Conservation (phyloP, 2,113 vertebrate genomes). For the Cololabis saira region DNA sequence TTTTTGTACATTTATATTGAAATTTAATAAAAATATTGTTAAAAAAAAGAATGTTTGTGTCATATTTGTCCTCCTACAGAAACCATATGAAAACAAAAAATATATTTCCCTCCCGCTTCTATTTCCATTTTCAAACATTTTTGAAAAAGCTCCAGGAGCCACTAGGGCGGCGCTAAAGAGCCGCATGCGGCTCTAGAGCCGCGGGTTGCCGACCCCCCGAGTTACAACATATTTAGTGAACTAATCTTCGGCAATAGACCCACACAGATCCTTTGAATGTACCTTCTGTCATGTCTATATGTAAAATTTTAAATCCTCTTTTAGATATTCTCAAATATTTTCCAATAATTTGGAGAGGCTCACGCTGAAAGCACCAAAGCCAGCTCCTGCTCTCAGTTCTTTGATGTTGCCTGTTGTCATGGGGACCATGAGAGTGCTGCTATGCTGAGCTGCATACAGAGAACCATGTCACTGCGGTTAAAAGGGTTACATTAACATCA, state of each 20-base stretch:
- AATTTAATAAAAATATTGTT: no score
- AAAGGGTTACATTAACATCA: constrained; percentile 65
- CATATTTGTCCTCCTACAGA: no score
- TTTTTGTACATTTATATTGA: no score
- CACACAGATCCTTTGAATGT: background rate
- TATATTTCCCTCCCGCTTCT: no score
- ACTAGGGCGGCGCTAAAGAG: no score
- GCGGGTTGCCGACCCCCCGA: no score
- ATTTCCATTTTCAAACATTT: no score
- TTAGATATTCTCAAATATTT: background rate
- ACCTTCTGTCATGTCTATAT: background rate
- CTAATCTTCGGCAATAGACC: constrained; percentile 4
- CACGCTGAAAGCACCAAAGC: constrained; percentile 3
- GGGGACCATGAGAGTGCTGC: constrained; percentile 28
- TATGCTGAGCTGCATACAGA: constrained; percentile 50
- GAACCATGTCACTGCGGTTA: constrained; percentile 54
- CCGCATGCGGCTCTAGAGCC: no score
- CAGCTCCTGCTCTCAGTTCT: constrained; percentile 25
- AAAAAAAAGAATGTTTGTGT: no score
- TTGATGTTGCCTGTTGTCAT: constrained; percentile 64
- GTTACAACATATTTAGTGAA: constrained; percentile 6
- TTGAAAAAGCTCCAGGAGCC: no score
- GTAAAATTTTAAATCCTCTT: background rate
- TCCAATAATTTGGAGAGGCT: background rate
- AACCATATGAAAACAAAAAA: no score